Evolutionary conservation across 2,888 invertebrate species (phyloP).

Genomic region (Erebia aethiops): DNA sequence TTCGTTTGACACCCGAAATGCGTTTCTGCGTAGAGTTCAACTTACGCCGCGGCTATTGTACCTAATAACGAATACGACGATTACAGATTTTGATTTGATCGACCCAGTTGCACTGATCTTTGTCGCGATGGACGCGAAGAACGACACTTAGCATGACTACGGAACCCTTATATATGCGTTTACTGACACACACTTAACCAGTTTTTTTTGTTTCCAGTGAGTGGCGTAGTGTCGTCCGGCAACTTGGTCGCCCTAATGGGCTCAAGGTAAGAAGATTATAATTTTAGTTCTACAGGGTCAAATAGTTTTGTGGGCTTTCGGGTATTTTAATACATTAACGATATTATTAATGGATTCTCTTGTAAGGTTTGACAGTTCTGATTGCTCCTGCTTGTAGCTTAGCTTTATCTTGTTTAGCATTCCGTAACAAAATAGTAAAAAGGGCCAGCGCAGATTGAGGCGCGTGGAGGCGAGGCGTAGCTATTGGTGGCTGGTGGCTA

Average conservation of each 20-base stretch:
- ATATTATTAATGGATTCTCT: background rate
- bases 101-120: too few species aligned
- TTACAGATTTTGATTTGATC: too few species aligned
- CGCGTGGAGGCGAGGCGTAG: too few species aligned
- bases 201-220: slow-evolving; percentile 81
- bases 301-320: background rate
- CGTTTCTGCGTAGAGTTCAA: too few species aligned
- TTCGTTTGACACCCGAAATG: too few species aligned
- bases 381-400: background rate
- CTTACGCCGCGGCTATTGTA: too few species aligned
- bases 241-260: slow-evolving; percentile 90
- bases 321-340: background rate
- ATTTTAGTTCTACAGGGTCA: slow-evolving; percentile 5
- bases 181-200: too few species aligned
- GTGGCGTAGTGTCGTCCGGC: slow-evolving; percentile 86
- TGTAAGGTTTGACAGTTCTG: background rate
- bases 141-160: too few species aligned
- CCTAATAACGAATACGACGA: too few species aligned
- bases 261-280: slow-evolving; percentile 79
- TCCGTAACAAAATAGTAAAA: background rate
- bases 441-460: background rate
- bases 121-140: too few species aligned
- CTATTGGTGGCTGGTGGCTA: too few species aligned
- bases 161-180: too few species aligned
- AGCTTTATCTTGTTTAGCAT: background rate